Evolutionary conservation across 1,140 invertebrate genomes (phyloP).

Genomic region (Drosophila serrata): DNA sequence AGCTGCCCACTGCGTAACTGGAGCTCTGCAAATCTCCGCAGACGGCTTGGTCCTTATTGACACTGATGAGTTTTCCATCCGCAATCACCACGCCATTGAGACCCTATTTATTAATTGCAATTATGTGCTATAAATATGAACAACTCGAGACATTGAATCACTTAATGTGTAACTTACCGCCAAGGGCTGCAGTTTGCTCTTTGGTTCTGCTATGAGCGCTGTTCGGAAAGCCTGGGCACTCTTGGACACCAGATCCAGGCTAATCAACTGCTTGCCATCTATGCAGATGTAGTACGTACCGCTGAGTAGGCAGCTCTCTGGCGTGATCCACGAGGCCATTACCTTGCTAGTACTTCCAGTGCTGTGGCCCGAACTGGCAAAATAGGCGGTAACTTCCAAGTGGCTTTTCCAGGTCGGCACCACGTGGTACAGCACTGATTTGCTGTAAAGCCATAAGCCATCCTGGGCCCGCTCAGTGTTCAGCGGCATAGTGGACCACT

Average conservation of each 20-base stretch:
- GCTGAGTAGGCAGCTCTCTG: conserved; percentile 89
- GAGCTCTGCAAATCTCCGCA: conserved; percentile 48
- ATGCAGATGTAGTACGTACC: conserved; percentile 88
- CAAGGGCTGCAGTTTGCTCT: conserved; percentile 37
- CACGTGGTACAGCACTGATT: conserved; percentile 89
- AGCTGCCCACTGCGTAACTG: conserved; percentile 68
- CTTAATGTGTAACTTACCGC: conserved; percentile 31
- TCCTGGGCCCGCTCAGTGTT: conserved; percentile 85
- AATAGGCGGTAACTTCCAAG: conserved; percentile 90
- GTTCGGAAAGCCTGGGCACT: conserved; percentile 70
- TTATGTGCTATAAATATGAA: not conserved
- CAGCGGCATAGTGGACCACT: conserved; percentile 87
- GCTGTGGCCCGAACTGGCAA: conserved; percentile 89
- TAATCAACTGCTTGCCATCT: conserved; percentile 85
- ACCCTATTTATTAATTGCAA: conserved; percentile 42
- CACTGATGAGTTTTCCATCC: conserved; percentile 63
- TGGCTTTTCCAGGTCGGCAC: conserved; percentile 88
- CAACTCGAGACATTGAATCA: not conserved
- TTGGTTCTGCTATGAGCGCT: conserved; percentile 32
- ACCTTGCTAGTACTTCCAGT: conserved; percentile 88
- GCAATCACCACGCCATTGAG: conserved; percentile 69
- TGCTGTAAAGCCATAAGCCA: conserved; percentile 88
- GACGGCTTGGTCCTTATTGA: conserved; percentile 65
- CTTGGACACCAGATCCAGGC: conserved; percentile 85
- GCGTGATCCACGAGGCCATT: conserved; percentile 88